Base-by-base conservation (phyloP, 2,888 invertebrate species). In the Oxyteleia sp. region DNA sequence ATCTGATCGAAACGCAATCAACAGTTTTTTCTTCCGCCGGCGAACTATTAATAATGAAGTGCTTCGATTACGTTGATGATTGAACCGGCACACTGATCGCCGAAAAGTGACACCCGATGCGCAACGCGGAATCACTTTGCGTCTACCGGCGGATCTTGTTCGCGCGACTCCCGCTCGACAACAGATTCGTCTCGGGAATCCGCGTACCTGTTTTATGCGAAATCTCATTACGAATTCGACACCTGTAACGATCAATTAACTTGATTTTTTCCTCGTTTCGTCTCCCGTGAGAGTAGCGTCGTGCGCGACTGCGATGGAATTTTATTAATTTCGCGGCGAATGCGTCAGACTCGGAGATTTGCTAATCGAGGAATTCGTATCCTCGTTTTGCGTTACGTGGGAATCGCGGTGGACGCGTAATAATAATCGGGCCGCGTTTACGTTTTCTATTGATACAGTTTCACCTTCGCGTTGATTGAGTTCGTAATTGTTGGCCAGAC, bases 141-240 rank as follows among this genome's bases (percentile, higher is more conserved):
- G 20, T 29, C 53, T 16, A 41, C 5, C 49, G 5, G 2, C 32
- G 45, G 13, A 20, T 69, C 53, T 47, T 53, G 20, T 55, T 47
- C 47, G 0, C 69, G 49, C 57, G 57, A 47, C 49, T 69, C 38
- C 2, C 64, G 51, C 32, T 13, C 26, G 49, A 45, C 64, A 41
- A 79, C 69, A 71, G 79, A 79, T 49, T 64, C 57, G 4, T 5
- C 29, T 4, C 38, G 43, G n/a, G n/a, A n/a, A 53, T 26, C 35
- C 13, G 23, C 45, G 32, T 49, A 55, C 71, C 71, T 53, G 64
- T 79, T 79, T 79, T 71, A 79, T 79, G 38, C 64, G 23, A 79
- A 79, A 79, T 71, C 79, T 79, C 79, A 79, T 79, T 79, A 71
- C 71, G 10, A 47, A 79, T 79, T 79, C 71, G 79, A 79, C 64